Conservation (phyloP, 2,888 invertebrate genomes). For the Calephelis perditalis region DNA sequence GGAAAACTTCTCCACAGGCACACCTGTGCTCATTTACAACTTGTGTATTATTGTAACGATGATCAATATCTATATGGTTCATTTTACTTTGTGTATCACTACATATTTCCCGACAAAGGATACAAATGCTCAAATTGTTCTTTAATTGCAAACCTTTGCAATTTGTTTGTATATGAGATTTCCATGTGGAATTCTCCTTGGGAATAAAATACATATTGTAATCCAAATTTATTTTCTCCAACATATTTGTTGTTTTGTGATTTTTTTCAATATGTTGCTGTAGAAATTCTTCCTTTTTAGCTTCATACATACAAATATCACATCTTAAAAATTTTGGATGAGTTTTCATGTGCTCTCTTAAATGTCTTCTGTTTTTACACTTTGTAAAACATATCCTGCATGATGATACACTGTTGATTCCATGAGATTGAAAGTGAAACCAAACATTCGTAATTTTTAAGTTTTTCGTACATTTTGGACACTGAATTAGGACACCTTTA, state of each 20-base stretch:
- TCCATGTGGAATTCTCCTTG: constrained; percentile 6
- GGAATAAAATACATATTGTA: constrained; percentile 28
- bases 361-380: constrained; percentile 20
- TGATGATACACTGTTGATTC: constrained; percentile 33
- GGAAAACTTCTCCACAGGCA: constrained; percentile 44
- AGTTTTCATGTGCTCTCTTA: too few relatives aligned
- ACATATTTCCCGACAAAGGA: constrained; percentile 49
- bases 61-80: constrained; percentile 37
- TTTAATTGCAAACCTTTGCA: constrained; percentile 38
- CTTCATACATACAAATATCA: constrained; percentile 23
- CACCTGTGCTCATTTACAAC: constrained; percentile 33
- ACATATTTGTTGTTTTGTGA: neutral
- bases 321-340: too few relatives aligned
- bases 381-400: constrained; percentile 46
- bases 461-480: constrained; percentile 41
- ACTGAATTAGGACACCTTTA: constrained; percentile 23
- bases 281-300: constrained; percentile 31
- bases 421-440: constrained; percentile 44
- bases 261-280: constrained; percentile 32
- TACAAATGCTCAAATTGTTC: constrained; percentile 37
- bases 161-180: constrained; percentile 21
- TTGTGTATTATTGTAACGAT: constrained; percentile 19
- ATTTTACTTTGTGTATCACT: constrained; percentile 25
- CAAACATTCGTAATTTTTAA: constrained; percentile 27
- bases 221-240: neutral